Conservation (phyloP, 2,888 invertebrate species). For the Mellilla xanthometata region DNA sequence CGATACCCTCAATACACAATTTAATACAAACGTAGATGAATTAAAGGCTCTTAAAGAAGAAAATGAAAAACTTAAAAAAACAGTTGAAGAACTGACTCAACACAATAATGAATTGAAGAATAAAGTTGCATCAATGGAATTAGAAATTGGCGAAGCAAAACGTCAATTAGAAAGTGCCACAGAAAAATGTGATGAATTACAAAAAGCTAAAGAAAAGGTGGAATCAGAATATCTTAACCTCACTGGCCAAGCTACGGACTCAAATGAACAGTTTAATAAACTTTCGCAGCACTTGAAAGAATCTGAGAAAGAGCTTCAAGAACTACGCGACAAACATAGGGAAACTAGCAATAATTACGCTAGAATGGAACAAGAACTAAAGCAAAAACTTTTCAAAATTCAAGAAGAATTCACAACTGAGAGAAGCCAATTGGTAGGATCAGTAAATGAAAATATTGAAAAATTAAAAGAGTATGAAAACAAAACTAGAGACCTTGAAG, state of each 20-base stretch:
- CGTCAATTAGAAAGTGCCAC: conserved; percentile 79
- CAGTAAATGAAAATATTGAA: conserved; percentile 61
- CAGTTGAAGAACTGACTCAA: conserved; percentile 67
- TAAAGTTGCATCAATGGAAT: conserved; percentile 72
- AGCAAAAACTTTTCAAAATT: conserved; percentile 70
- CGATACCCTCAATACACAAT: conserved; percentile 69
- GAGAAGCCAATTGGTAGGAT: conserved; percentile 59
- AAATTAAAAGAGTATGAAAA: conserved; percentile 59
- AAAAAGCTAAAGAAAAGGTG: conserved; percentile 80
- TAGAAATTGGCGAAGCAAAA: conserved; percentile 81
- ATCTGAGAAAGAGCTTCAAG: conserved; percentile 82
- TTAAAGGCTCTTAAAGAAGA: conserved; percentile 67
- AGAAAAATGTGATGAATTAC: conserved; percentile 81
- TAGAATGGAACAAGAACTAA: conserved; percentile 71
- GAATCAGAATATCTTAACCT: conserved; percentile 83
- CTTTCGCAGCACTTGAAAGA: conserved; percentile 80
- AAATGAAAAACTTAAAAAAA: conserved; percentile 65
- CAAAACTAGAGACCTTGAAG: conserved; percentile 63
- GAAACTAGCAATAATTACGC: conserved; percentile 68
- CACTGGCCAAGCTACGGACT: conserved; percentile 83
- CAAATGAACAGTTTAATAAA: conserved; percentile 81
- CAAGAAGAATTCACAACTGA: conserved; percentile 67
- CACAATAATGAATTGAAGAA: conserved; percentile 59
- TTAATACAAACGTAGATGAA: conserved; percentile 67
- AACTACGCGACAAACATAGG: conserved; percentile 71